Evolutionary conservation across 1,140 invertebrate species (phyloP).

Genomic region (Manduca sexta): DNA sequence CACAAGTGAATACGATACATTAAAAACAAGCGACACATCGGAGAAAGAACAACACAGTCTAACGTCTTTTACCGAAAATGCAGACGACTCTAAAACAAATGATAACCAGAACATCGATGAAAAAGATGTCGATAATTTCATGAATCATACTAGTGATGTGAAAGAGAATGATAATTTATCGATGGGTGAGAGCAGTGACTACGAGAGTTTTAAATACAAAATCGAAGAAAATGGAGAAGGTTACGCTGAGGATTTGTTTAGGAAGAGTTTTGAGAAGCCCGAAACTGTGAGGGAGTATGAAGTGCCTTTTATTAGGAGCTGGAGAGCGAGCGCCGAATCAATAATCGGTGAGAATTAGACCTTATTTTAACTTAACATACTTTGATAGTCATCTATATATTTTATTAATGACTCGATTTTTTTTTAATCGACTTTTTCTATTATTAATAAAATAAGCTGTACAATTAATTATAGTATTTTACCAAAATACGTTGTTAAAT

Average conservation of each 20-base stretch:
- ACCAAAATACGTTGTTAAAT: too few relatives aligned
- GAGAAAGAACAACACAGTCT: conserved; percentile 57
- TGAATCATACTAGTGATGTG: conserved; percentile 33
- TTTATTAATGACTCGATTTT: too few relatives aligned
- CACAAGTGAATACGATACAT: conserved; percentile 55
- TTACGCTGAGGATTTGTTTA: conserved; percentile 60
- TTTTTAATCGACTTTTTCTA: too few relatives aligned
- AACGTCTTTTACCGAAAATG: conserved; percentile 28
- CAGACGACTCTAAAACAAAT: neutral
- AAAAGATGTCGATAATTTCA: conserved; percentile 73
- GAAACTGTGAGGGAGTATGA: conserved; percentile 27
- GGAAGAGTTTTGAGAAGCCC: conserved; percentile 44
- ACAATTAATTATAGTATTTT: too few relatives aligned
- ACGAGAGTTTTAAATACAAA: conserved; percentile 85
- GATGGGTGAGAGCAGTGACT: conserved; percentile 87
- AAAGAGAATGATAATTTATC: conserved; percentile 77
- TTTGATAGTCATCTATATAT: too few relatives aligned
- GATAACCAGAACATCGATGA: conserved; percentile 14
- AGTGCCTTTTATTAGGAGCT: conserved; percentile 37
- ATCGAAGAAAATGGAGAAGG: conserved; percentile 73
- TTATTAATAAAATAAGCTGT: too few relatives aligned
- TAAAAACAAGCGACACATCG: conserved; percentile 60
- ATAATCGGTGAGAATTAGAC: conserved; percentile 46
- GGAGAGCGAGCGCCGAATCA: conserved; percentile 50
- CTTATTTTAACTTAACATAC: neutral